Evolutionary conservation across 2,113 vertebrate genomes (phyloP).

Genomic region (Mustelus asterias): DNA sequence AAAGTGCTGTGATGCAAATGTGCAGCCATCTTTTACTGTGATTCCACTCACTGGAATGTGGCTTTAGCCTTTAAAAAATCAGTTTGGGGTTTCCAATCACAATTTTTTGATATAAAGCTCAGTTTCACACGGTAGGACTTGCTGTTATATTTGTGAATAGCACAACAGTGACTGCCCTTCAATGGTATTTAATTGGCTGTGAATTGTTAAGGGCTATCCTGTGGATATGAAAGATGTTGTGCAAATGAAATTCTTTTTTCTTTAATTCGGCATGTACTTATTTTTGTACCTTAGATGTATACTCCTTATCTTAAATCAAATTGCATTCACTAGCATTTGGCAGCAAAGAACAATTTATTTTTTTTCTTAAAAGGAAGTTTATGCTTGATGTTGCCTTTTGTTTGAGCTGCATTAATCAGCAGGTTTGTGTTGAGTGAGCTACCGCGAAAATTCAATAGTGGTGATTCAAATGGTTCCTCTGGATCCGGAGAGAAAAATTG

Average conservation of each 20-base stretch:
- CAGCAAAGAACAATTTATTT: neutral
- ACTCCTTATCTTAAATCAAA: neutral
- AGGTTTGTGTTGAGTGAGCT: neutral
- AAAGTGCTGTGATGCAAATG: too few relatives aligned
- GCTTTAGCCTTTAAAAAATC: too few relatives aligned
- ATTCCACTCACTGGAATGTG: too few relatives aligned
- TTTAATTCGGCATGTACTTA: neutral
- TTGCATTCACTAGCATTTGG: neutral
- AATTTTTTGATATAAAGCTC: too few relatives aligned
- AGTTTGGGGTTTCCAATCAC: too few relatives aligned
- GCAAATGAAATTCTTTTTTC: neutral
- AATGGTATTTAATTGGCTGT: too few relatives aligned
- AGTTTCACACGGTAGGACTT: too few relatives aligned
- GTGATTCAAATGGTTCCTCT: neutral
- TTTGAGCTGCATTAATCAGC: neutral
- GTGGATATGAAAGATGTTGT: neutral
- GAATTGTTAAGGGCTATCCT: neutral
- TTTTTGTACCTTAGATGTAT: neutral
- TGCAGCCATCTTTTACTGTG: too few relatives aligned
- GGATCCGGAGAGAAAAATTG: neutral
- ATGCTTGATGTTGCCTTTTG: too few relatives aligned
- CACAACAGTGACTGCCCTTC: too few relatives aligned
- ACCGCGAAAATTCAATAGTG: neutral
- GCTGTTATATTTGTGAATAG: too few relatives aligned
- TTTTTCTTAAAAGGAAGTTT: neutral